phyloP scores from a whole-genome alignment of 1,140 invertebrate genomes.

The Drosophila albomicans region DNA sequence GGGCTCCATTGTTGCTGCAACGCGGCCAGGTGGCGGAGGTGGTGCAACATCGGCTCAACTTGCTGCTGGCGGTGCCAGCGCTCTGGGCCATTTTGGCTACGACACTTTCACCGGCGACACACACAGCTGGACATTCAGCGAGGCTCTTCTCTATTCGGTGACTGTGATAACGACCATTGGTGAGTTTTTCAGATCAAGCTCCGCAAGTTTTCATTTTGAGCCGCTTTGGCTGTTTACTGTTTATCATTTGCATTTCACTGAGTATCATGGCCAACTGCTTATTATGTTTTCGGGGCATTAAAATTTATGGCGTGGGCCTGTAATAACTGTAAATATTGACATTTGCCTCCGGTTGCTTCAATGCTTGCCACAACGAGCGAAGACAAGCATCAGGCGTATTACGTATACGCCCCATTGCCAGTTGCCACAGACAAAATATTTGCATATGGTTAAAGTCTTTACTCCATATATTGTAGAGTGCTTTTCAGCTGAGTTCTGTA shows the following conservation, averaged over 20 bases:
- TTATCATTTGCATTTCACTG: slow-evolving; percentile 34
- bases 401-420: slow-evolving; percentile 65
- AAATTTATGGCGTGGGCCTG: slow-evolving; percentile 39
- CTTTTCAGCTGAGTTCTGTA: not conserved
- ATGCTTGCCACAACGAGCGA: not conserved
- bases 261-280: slow-evolving; percentile 49
- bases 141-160: slow-evolving; percentile 92
- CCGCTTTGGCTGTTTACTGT: slow-evolving; percentile 48
- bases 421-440: slow-evolving; percentile 63
- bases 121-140: slow-evolving; percentile 90
- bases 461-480: slow-evolving; percentile 12
- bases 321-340: slow-evolving; percentile 74
- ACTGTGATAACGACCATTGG: slow-evolving; percentile 95
- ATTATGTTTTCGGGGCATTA: slow-evolving; percentile 58
- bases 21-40: slow-evolving; percentile 84
- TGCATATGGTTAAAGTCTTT: slow-evolving; percentile 64
- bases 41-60: slow-evolving; percentile 25
- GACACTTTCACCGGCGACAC: slow-evolving; percentile 49
- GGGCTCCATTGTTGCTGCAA: slow-evolving; percentile 90
- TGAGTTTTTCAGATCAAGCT: slow-evolving; percentile 80
- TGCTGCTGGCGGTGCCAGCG: slow-evolving; percentile 44
- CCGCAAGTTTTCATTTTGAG: slow-evolving; percentile 30
- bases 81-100: slow-evolving; percentile 72
- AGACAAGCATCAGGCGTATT: slow-evolving; percentile 49
- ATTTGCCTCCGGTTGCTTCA: slow-evolving; percentile 32